A percentile compares a stretch with the other conserved stretches of the same genome.
phyloP scores from a whole-genome alignment of 1,140 invertebrate genomes.

The Trialeurodes vaporariorum region DNA sequence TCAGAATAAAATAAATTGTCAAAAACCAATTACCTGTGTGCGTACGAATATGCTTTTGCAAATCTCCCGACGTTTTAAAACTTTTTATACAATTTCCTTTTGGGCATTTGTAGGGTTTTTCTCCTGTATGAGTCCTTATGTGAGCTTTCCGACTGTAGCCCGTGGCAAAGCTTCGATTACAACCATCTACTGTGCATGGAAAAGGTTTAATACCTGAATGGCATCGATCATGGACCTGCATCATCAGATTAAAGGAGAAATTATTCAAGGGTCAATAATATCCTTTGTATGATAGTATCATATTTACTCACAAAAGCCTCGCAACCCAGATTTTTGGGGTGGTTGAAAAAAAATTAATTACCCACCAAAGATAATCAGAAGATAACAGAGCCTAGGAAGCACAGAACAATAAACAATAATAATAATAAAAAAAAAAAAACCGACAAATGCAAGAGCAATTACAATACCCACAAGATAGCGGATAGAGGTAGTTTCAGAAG shows the following conservation, averaged over 20 bases:
- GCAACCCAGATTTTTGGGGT: not conserved
- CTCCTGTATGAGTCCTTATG: constrained; percentile 52
- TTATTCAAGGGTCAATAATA: not conserved
- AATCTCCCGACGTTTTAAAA: constrained; percentile 55
- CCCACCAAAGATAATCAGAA: not conserved
- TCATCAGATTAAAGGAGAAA: constrained; percentile 25
- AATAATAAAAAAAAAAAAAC: not conserved
- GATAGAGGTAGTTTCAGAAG: no score
- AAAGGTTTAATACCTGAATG: constrained; percentile 52
- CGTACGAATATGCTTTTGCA: constrained; percentile 54
- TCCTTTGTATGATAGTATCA: not conserved
- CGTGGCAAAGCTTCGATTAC: constrained; percentile 53
- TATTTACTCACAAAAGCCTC: not conserved
- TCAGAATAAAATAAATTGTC: not conserved
- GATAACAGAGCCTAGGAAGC: no score
- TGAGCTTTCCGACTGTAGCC: constrained; percentile 56
- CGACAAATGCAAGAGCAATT: no score
- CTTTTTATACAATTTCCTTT: constrained; percentile 45
- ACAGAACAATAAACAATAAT: not conserved
- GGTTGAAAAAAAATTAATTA: not conserved
- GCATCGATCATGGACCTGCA: constrained; percentile 50
- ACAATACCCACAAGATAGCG: no score
- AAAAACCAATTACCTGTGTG: constrained; percentile 46
- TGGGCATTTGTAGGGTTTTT: constrained; percentile 53
- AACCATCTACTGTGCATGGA: constrained; percentile 43